A percentile compares a stretch with the other conserved stretches of the same genome.
phyloP scores from a whole-genome alignment of 2,888 invertebrate genomes.

The Mimas tiliae region DNA sequence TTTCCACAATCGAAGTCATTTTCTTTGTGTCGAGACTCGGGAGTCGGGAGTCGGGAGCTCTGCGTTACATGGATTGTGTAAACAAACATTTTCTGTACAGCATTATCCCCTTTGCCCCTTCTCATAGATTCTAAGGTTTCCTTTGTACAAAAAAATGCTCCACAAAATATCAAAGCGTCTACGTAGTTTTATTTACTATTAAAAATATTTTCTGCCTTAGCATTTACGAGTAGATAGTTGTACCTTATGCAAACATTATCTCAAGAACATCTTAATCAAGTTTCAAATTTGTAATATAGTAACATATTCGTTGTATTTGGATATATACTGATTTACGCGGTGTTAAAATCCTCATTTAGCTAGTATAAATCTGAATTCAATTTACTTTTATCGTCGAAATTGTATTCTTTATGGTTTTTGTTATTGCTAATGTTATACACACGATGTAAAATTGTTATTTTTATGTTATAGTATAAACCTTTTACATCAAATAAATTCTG shows the following conservation, averaged over 20 bases:
- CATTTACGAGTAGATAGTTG: constrained; percentile 1
- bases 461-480: neutral
- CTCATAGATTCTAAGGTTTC: constrained; percentile 44
- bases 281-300: too few species aligned
- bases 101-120: constrained; percentile 40
- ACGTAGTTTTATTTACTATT: constrained; percentile 18
- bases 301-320: too few species aligned
- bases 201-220: neutral
- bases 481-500: neutral
- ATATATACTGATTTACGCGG: too few species aligned
- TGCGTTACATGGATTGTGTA: constrained; percentile 51
- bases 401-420: neutral
- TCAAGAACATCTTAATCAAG: too few species aligned
- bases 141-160: constrained; percentile 49
- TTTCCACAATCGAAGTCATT: constrained; percentile 53
- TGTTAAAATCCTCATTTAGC: too few species aligned
- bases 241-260: neutral
- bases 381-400: neutral
- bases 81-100: constrained; percentile 49
- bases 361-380: neutral
- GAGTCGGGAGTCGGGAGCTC: constrained; percentile 30
- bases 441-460: constrained; percentile 9
- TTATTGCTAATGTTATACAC: neutral
- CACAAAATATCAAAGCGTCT: constrained; percentile 43
- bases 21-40: constrained; percentile 45